Evolutionary conservation across 2,113 vertebrate genomes (phyloP), one percentile per base, ranked within the genome.

Genomic region (Podarcis cretensis): DNA sequence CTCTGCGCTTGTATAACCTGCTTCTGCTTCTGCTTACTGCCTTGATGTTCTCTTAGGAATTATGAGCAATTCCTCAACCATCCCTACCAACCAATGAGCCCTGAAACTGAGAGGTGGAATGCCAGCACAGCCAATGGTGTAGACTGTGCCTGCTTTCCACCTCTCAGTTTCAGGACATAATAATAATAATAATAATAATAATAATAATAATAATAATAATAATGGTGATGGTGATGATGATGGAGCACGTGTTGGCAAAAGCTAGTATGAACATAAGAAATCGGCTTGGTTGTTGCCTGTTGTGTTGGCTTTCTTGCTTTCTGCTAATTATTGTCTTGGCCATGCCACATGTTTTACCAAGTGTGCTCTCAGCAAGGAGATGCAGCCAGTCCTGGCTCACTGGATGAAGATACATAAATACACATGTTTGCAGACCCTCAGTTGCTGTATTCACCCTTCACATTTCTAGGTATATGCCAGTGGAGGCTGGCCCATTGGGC

Each of bases 161-260:
- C 37, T 59, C 71, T 66, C 87, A 66, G 68, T n/a, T 37, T 5
- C 84, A 73, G 85, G 25, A 83, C 37, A 59, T 88, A 87, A 71
- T 84, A 90, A 66, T 20, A 77, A 35, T 48, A 10, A 48, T 6
- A 43, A 59, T 48, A 10, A 59, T 87, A 87, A 71, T 84, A 89
- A 66, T 13, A 68, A 35, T 48, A 37, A 37, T 4, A 37, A 37
- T 37, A 37, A 37, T 2, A 2, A 48, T 43, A 6, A 43, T 48
- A 1, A 48, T 48, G 8, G 2, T 54, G 48, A 9, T 48, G 43
- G 1, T 48, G 32, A n/a, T 89, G 80, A 73, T 76, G 84, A 6
- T 43, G 20, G 37, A 48, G 0, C 30, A 30, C 8, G 10, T 87
- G 73, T 43, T 0, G 1, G 54, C 81, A 63, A 82, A 78, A 76